Percentiles rank a stretch among this genome's conserved stretches.
Conservation (phyloP, 2,113 vertebrate species). For the Heloderma charlesbogerti region DNA sequence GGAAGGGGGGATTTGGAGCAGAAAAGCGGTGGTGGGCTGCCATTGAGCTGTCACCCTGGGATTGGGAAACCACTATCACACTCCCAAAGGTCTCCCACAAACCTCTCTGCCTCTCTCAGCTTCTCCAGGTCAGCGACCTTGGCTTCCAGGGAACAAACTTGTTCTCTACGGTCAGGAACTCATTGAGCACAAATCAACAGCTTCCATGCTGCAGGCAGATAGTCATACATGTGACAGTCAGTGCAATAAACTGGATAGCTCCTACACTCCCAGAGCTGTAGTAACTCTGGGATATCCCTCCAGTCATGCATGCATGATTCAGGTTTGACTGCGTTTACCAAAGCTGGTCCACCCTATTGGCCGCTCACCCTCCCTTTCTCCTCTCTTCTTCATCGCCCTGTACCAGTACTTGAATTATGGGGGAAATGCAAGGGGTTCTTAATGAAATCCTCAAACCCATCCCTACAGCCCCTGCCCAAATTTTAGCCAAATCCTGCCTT, state of each 20-base stretch:
- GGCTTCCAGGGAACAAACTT: no score
- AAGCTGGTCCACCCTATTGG: neutral
- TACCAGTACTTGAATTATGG: neutral
- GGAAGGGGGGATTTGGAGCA: neutral
- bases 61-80: no score
- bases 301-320: neutral
- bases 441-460: neutral
- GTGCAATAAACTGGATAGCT: no score
- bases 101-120: no score
- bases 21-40: neutral
- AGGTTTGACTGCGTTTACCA: neutral
- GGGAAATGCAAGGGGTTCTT: neutral
- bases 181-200: no score
- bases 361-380: neutral
- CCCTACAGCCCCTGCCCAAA: neutral
- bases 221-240: no score
- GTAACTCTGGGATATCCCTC: neutral
- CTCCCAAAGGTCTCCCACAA: no score
- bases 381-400: neutral
- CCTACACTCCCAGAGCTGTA: neutral
- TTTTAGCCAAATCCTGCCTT: neutral
- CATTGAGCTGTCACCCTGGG: no score
- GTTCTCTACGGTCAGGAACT: no score
- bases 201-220: no score
- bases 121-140: no score